Evolutionary conservation across 2,113 vertebrate genomes (phyloP), one percentile per base, ranked within the genome.

Genomic region (Tautogolabrus adspersus): DNA sequence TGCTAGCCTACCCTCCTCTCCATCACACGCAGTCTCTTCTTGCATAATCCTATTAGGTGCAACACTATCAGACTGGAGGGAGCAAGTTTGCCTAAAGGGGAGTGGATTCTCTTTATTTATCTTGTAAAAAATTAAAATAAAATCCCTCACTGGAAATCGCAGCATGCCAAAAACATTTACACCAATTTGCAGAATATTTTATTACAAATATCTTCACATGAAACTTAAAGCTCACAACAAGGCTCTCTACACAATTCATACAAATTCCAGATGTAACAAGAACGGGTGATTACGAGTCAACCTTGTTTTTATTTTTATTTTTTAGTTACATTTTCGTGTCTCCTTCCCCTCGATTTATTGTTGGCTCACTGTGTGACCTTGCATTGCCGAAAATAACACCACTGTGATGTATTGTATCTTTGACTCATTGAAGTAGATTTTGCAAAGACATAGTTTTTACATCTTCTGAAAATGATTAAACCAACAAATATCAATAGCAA

Each of bases 41-140:
- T 83, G 75, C 70, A 83, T 90, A 86, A 89, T 88, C 78, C 81
- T 77, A 83, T 88, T 84, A 87, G 69, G 60, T 10, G 30, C 46
- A 83, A 78, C 69, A 66, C 46, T 66, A 72, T 77, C 75, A 82
- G 77, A 65, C 54, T 72, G 58, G 79, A 54, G 56, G 74, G 62
- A 52, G 77, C 2, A 65, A 49, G 64, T 74, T 69, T 67, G 42
- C 81, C 79, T 72, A 63, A 60, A 57, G 54, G 47, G 52, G 40
- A 12, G 65, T 8, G n/a, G 26, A 46, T 49, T 49, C 18, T 49
- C 49, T 22, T 61, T 79, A 26, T 47, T 66, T 66, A 21, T 38
- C 70, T 49, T 67, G 42, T n/a, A 34, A 34, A 34, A 56, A 26
- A 26, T 26, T 26, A 4, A 26, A 2, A 26, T 26, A 26, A 66